Percentiles rank a stretch among this genome's conserved stretches.
Evolutionary conservation across 2,113 vertebrate species (phyloP).

Genomic region (Sinosuthora webbiana): DNA sequence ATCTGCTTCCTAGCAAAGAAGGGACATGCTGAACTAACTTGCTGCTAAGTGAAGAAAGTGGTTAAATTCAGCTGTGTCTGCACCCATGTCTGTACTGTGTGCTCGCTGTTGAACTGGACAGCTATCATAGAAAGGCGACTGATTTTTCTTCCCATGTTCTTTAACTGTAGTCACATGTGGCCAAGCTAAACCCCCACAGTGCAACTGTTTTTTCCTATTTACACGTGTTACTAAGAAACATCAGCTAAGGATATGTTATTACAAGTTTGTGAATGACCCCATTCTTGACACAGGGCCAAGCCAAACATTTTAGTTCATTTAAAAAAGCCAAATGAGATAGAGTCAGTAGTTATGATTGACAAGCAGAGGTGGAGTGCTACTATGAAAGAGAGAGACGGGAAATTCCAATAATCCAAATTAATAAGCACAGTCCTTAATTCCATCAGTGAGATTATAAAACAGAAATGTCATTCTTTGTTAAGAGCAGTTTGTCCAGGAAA

Average conservation of each 20-base stretch:
- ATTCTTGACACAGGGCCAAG: constrained; percentile 61
- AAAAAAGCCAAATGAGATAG: constrained; percentile 62
- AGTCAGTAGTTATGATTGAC: constrained; percentile 68
- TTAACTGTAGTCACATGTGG: constrained; percentile 55
- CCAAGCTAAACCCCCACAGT: constrained; percentile 59
- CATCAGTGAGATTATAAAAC: background rate
- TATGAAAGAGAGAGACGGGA: constrained; percentile 6
- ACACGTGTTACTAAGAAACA: constrained; percentile 74
- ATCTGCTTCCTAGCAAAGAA: background rate
- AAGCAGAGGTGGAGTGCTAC: constrained; percentile 54
- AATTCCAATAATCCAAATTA: constrained; percentile 48
- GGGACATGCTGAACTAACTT: background rate
- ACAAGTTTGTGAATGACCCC: constrained; percentile 73
- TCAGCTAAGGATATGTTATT: constrained; percentile 70
- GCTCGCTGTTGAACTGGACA: background rate
- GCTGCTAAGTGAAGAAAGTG: background rate
- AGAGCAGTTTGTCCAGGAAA: background rate
- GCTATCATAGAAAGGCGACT: constrained; percentile 31
- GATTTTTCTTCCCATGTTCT: constrained; percentile 58
- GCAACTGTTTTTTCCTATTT: constrained; percentile 78
- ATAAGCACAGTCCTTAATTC: constrained; percentile 31
- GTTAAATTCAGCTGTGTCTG: background rate
- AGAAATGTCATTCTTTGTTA: background rate
- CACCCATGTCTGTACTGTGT: background rate
- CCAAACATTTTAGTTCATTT: constrained; percentile 71